These are phyloP conservation scores for Apis dorsata DNA, from an alignment of 1,140 invertebrate genomes.

Conservation along the genomic window DNA sequence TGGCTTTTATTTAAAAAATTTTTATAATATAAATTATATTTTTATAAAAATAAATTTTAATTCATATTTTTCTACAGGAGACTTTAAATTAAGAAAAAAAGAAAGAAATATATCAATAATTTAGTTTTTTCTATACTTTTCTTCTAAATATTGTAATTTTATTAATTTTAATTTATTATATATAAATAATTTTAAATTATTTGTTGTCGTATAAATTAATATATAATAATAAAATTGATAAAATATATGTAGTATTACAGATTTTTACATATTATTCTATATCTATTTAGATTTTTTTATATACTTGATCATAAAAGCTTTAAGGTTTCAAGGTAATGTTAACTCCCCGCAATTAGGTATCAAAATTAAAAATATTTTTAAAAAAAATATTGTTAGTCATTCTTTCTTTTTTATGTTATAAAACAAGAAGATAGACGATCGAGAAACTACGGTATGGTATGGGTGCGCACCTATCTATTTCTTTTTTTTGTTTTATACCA, in stretches of 20 bases:
- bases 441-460: conserved; percentile 54
- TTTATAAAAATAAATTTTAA: neutral
- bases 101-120: neutral
- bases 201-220: no score
- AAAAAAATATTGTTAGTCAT: neutral
- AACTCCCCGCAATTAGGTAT: conserved; percentile 77
- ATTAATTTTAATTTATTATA: neutral
- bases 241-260: neutral
- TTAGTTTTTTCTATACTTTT: neutral
- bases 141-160: neutral
- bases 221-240: no score
- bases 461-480: conserved; percentile 77
- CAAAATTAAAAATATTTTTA: conserved; percentile 24
- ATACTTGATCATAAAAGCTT: neutral
- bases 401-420: neutral
- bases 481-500: conserved; percentile 18
- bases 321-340: conserved; percentile 42
- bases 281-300: neutral
- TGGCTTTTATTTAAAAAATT: neutral
- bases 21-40: neutral
- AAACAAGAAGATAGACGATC: neutral
- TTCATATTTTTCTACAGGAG: neutral
- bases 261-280: neutral
- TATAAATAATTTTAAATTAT: no score
- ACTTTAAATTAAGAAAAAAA: neutral